A percentile compares a stretch with the other conserved stretches of the same genome.
Evolutionary conservation across 2,113 vertebrate species (phyloP).

Genomic region (Nicator chloris): DNA sequence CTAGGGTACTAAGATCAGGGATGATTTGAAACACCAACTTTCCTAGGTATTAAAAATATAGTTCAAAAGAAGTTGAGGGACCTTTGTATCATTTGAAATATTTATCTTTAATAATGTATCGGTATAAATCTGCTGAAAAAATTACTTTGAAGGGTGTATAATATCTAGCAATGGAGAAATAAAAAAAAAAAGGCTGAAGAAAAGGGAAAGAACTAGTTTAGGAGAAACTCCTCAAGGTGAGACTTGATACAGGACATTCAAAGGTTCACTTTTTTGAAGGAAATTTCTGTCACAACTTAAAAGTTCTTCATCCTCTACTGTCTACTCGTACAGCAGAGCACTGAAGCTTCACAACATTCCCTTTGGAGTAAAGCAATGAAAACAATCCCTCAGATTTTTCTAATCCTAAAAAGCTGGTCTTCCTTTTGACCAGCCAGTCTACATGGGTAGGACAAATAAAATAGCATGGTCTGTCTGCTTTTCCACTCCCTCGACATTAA

Average conservation of each 20-base stretch:
- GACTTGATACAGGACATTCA: not conserved
- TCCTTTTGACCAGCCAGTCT: not conserved
- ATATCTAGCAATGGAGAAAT: not conserved
- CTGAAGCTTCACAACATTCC: not conserved
- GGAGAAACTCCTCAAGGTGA: not conserved
- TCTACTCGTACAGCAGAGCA: not conserved
- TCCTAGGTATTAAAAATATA: constrained; percentile 64
- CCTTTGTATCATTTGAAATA: constrained; percentile 32
- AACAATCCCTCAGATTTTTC: not conserved
- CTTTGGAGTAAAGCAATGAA: not conserved
- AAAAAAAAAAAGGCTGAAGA: not conserved
- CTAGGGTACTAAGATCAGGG: constrained; percentile 12
- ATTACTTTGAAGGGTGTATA: not conserved
- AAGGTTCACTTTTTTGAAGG: not conserved
- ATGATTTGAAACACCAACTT: constrained; percentile 62
- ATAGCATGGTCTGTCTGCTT: not conserved
- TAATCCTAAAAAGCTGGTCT: not conserved
- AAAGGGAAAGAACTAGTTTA: not conserved
- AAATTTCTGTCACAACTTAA: not conserved
- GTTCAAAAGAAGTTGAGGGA: constrained; percentile 56
- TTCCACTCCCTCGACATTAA: not conserved
- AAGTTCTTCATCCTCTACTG: not conserved
- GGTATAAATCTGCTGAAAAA: constrained; percentile 1
- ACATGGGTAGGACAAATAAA: not conserved
- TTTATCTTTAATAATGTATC: constrained; percentile 44